Conservation (phyloP, 1,140 invertebrate genomes). For the Pinna nobilis region DNA sequence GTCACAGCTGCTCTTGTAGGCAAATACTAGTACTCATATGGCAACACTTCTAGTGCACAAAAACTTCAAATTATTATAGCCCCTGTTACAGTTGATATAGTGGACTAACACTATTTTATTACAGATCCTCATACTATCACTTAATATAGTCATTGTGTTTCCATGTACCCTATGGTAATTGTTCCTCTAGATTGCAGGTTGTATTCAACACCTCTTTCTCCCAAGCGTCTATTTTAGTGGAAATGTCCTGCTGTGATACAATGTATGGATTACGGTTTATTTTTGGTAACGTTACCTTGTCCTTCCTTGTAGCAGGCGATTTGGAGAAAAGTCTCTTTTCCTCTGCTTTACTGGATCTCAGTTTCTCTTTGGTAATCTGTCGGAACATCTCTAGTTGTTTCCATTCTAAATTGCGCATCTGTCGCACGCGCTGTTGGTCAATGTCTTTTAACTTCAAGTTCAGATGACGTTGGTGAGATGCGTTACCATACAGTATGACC, state of each 20-base stretch:
- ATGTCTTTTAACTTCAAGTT: slow-evolving; percentile 27
- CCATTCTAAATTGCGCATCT: slow-evolving; percentile 34
- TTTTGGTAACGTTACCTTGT: not conserved
- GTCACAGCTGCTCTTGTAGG: no score
- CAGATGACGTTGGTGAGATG: slow-evolving; percentile 25
- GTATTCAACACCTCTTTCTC: slow-evolving; percentile 17
- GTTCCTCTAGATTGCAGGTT: no score
- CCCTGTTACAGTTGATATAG: no score
- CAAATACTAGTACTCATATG: no score
- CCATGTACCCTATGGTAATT: no score
- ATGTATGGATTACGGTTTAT: not conserved
- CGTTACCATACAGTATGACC: slow-evolving; percentile 28
- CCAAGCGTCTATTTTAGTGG: slow-evolving; percentile 10
- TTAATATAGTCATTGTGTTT: no score
- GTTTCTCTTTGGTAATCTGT: not conserved
- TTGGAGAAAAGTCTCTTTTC: not conserved
- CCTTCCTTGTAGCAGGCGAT: not conserved
- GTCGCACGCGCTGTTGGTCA: slow-evolving; percentile 23
- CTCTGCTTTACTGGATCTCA: not conserved
- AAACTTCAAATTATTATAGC: no score
- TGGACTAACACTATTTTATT: no score
- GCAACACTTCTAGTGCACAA: no score
- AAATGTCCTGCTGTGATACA: not conserved
- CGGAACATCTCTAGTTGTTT: slow-evolving; percentile 19
- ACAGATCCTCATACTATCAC: no score